phyloP scores from a whole-genome alignment of 2,888 invertebrate genomes.

The Mythimna ferrago region DNA sequence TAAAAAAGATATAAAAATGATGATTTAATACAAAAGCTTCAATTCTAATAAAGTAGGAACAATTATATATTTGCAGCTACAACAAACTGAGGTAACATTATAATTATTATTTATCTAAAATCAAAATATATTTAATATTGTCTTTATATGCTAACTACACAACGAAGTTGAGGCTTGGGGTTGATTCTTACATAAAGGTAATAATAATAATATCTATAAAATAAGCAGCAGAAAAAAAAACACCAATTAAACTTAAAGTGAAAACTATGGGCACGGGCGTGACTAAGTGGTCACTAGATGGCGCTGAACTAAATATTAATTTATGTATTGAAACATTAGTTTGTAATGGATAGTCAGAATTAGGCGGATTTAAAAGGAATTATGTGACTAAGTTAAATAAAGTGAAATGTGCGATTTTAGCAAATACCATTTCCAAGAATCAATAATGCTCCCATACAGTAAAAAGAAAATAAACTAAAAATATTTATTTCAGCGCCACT shows the following conservation, averaged over 20 bases:
- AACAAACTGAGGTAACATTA: constrained; percentile 37
- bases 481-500: no score
- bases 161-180: constrained; percentile 4
- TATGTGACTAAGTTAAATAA: no score
- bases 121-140: constrained; percentile 43
- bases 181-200: neutral
- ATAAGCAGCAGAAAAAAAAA: constrained; percentile 15
- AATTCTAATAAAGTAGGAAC: constrained; percentile 32
- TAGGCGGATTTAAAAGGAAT: no score
- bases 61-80: constrained; percentile 24
- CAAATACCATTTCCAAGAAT: no score
- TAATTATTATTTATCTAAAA: constrained; percentile 33
- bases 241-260: neutral
- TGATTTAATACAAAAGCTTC: constrained; percentile 26
- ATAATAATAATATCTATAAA: neutral
- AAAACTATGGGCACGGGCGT: no score
- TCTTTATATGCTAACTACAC: constrained; percentile 29
- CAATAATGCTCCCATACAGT: no score
- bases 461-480: no score
- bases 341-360: no score
- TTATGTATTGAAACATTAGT: no score
- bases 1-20: constrained; percentile 46
- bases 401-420: no score
- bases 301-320: no score
- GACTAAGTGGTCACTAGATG: no score